Percentiles rank a stretch among this genome's conserved stretches.
These are phyloP conservation scores for Hirundo rustica DNA, from an alignment of 2,797 vertebrate species.

Conservation along the genomic window DNA sequence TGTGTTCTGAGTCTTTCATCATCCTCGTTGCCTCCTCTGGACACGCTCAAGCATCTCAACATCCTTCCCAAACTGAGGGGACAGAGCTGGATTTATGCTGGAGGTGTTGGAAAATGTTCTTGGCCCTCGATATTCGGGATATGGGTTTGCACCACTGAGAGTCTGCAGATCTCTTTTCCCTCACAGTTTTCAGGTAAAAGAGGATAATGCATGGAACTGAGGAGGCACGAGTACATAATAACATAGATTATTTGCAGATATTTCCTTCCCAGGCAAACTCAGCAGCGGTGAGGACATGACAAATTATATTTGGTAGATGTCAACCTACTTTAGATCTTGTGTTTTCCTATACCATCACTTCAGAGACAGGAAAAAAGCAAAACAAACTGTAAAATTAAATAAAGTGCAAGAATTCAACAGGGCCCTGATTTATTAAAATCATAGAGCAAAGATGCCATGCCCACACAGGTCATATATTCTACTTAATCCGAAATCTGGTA, in stretches of 20 bases:
- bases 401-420: background rate
- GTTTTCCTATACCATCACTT: background rate
- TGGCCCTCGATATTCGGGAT: accelerated
- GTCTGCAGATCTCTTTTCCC: background rate
- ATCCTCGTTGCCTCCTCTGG: no score
- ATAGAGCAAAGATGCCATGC: accelerated
- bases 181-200: background rate
- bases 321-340: background rate
- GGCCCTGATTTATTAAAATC: background rate
- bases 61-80: no score
- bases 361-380: background rate
- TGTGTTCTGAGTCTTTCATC: no score
- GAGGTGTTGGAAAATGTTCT: background rate
- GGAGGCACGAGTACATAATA: background rate
- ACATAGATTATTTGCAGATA: background rate
- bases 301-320: no score
- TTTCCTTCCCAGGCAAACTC: background rate
- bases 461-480: no score
- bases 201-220: background rate
- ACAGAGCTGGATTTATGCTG: background rate
- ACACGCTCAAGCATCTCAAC: no score
- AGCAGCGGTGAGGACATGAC: background rate
- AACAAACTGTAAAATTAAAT: background rate
- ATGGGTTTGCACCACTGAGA: accelerated
- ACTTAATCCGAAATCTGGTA: background rate